Evolutionary conservation across 53 echinoderm and acorn worm species (phyloP), one percentile per base, ranked within the genome.

Genomic region (Apostichopus leukothele): DNA sequence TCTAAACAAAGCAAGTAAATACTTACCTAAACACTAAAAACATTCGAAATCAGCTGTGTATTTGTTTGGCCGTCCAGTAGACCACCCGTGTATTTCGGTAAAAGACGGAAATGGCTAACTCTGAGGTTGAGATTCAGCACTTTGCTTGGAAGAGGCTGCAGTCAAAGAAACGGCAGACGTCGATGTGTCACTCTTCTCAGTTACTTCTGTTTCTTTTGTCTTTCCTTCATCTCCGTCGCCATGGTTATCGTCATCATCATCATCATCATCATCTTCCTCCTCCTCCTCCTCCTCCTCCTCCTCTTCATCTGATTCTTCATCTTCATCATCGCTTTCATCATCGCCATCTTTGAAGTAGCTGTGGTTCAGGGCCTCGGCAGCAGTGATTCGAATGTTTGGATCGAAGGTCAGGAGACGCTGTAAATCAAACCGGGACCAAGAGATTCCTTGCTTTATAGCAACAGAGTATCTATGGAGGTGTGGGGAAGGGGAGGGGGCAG

Each of bases 391-490:
- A 75, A 76, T 76, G 50, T 92, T 91, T 21, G 95, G 95, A 60
- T 91, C 85, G 83, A 96, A 96, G n/a, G 53, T 74, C 68, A 96
- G 89, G 88, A 96, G 89, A 66, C 87, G 78, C 96, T 96, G 91
- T 59, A 39, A 39, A 39, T 39, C 39, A 39, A 39, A 39, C 39
- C 0, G 39, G 39, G 39, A 39, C 39, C 27, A 27, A 27, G 27
- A 39, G 39, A 39, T 3, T 39, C 39, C 39, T 39, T 39, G 39
- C 0, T 39, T 39, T 39, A 39, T 39, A 39, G 39, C 39, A 39
- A 39, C 39, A 39, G 0, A 39, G 39, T 39, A 39, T 3, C 39
- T 39, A 0, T 39, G 39, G 39, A 39, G 39, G 39, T 39, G 39
- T 39, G 39, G 39, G 39, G 39, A 3, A 39, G 39, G 39, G 39